Base-by-base conservation (phyloP, 2,888 invertebrate species). In the Mayetiola destructor region DNA sequence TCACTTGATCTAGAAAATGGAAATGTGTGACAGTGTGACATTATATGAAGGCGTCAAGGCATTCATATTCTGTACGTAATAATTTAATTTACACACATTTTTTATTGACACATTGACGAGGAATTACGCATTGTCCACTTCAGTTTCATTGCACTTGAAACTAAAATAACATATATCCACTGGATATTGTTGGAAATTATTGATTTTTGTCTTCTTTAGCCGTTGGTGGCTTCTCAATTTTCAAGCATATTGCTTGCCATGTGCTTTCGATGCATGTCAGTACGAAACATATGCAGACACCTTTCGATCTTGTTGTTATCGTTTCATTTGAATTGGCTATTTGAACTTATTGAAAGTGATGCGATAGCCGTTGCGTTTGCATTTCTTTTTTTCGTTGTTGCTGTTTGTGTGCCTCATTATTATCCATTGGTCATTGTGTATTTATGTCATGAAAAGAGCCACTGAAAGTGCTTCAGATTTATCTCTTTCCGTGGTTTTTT, bases 381-480 rank as follows among this genome's bases (percentile, higher is more conserved):
- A 27, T 48, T 42, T 10, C n/a, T 48, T 48, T 8, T 48, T 48
- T 48, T 27, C 29, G 6, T 42, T 42, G 23, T n/a, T n/a, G 2
- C 42, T n/a, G 27, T 48, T 48, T 48, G 16, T n/a, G n/a, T n/a
- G n/a, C n/a, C n/a, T n/a, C 48, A 12, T 23, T 4, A 32, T 32
- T 9, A 16, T 3, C n/a, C 37, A 6, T 5, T n/a, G 16, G 3
- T 14, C n/a, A 27, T n/a, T 27, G 48, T 27, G 48, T 48, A 27
- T 16, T n/a, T n/a, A n/a, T n/a, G n/a, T n/a, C n/a, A n/a, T n/a
- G n/a, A n/a, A n/a, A n/a, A n/a, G n/a, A n/a, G n/a, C n/a, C n/a
- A n/a, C 27, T 48, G n/a, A 48, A 27, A 48, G 27, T 48, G 48
- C 48, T 48, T 48, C 27, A 48, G 12, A 27, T 48, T 48, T 48